Conservation (phyloP, 2,113 vertebrate species). For the Odocoileus hemionus region DNA sequence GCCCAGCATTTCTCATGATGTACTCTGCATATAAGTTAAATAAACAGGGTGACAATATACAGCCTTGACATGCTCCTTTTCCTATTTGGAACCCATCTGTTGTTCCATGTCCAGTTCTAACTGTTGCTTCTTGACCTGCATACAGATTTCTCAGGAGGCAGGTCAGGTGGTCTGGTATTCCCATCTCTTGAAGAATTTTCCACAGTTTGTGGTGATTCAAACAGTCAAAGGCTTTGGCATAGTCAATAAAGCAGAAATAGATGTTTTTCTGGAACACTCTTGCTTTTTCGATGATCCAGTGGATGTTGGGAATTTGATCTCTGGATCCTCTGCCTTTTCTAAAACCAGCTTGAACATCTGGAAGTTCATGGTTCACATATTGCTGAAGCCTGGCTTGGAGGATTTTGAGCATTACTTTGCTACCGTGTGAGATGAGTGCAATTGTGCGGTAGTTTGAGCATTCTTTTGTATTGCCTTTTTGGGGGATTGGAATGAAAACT, state of each 20-base stretch:
- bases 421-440: not conserved
- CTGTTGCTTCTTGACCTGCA: not conserved
- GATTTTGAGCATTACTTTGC: not conserved
- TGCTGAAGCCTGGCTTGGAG: not conserved
- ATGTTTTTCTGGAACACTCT: not conserved
- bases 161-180: not conserved
- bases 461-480: not conserved
- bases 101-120: not conserved
- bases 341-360: not conserved
- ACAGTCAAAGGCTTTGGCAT: not conserved
- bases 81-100: not conserved
- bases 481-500: not conserved
- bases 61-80: not conserved
- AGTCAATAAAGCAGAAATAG: not conserved
- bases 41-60: not conserved
- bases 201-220: not conserved
- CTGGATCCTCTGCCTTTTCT: not conserved
- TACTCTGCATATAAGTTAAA: too few relatives aligned
- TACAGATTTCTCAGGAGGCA: not conserved
- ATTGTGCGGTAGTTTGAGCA: not conserved
- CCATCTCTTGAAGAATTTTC: not conserved
- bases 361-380: not conserved
- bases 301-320: not conserved
- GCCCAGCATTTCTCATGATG: too few relatives aligned
- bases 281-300: rapidly evolving